Conservation (phyloP, 92 coral and sea anemone species). For the Bergia sp. region DNA sequence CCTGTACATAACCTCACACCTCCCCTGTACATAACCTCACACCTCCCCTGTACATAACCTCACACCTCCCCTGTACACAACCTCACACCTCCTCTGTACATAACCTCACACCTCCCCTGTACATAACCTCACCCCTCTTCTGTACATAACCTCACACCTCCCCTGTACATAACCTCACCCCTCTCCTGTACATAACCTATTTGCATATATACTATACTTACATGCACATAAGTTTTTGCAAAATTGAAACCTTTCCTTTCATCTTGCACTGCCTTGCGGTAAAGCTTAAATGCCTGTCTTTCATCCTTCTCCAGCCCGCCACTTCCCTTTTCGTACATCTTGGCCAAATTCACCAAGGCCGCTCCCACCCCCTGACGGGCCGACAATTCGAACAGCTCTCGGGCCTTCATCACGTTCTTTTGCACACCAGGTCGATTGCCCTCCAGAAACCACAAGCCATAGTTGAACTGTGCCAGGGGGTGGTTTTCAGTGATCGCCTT, state of each 20-base stretch:
- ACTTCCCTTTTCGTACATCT: slow-evolving; percentile 51
- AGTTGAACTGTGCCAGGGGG: slow-evolving; percentile 61
- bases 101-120: too few relatives aligned
- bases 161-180: too few relatives aligned
- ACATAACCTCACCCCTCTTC: too few relatives aligned
- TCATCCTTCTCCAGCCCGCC: slow-evolving; percentile 53
- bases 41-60: too few relatives aligned
- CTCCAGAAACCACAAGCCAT: slow-evolving; percentile 56
- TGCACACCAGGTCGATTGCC: slow-evolving; percentile 43
- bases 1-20: too few relatives aligned
- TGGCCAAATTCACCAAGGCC: slow-evolving; percentile 46
- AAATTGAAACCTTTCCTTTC: slow-evolving; percentile 36
- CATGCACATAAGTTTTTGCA: slow-evolving; percentile 44
- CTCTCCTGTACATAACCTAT: too few relatives aligned
- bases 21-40: too few relatives aligned
- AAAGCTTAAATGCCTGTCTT: slow-evolving; percentile 44
- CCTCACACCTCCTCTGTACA: too few relatives aligned
- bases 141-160: too few relatives aligned
- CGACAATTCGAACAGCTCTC: slow-evolving; percentile 52
- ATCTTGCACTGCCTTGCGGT: slow-evolving; percentile 51
- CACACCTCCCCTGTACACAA: too few relatives aligned
- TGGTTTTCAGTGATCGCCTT: slow-evolving; percentile 54
- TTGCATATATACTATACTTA: background rate
- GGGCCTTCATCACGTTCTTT: slow-evolving; percentile 40
- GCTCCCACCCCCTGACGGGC: slow-evolving; percentile 57